phyloP scores from a whole-genome alignment of 2,797 vertebrate genomes.

The Vespertilio murinus region DNA sequence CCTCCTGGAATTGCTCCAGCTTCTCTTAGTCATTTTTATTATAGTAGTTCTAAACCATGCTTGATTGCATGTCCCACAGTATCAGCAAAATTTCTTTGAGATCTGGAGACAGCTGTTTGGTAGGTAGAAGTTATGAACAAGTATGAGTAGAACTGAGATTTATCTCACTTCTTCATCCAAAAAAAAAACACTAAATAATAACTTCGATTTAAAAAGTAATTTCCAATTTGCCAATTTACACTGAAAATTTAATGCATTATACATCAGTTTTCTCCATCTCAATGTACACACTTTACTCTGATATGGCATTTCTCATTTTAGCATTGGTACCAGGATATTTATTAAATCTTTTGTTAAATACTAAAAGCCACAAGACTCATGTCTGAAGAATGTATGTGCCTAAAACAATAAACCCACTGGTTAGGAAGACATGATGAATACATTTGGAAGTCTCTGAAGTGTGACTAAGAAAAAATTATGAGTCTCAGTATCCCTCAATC shows the following conservation, averaged over 20 bases:
- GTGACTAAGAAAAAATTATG: background rate
- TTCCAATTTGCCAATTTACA: conserved; percentile 13
- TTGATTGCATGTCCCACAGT: background rate
- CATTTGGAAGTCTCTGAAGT: conserved; percentile 1
- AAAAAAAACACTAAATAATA: background rate
- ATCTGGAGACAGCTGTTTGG: background rate
- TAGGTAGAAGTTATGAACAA: background rate
- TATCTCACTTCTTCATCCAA: background rate
- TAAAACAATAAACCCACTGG: background rate
- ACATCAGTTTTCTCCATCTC: background rate
- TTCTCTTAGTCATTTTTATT: background rate
- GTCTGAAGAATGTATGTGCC: background rate
- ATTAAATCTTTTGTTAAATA: background rate
- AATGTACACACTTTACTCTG: background rate
- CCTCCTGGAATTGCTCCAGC: background rate
- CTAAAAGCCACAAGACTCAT: background rate
- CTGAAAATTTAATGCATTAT: background rate
- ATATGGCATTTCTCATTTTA: background rate
- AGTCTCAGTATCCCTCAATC: background rate
- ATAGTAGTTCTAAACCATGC: background rate
- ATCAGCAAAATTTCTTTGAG: background rate
- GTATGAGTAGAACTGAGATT: background rate
- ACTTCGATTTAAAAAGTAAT: conserved; percentile 1
- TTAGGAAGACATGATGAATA: background rate
- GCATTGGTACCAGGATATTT: background rate